Base-by-base conservation (phyloP, 2,113 vertebrate genomes). In the Holacanthus passer region DNA sequence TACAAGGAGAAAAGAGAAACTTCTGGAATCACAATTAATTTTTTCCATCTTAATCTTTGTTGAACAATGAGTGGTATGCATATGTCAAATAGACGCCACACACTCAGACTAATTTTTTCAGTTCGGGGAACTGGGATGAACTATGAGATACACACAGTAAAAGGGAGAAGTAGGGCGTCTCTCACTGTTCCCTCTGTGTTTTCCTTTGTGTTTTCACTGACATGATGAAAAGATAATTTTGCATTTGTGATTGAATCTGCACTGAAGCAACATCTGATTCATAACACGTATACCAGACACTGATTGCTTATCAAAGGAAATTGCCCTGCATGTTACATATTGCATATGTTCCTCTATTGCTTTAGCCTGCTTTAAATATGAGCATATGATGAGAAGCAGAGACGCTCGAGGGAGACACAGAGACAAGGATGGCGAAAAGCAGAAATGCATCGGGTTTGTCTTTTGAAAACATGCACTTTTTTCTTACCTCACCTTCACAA, bases 301-400 rank as follows among this genome's bases (percentile, higher is more conserved):
- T 85, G 87, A 91, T 86, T 72, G 75, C 87, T 88, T 81, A 90
- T 92, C 84, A 88, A 92, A 89, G 67, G 64, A 65, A 87, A 92
- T 73, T 62, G 53, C 37, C 47, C 35, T 39, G 62, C 45, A 43
- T 22, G 73, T 81, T 63, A n/a, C 22, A 88, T 63, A 76, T 73
- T 13, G 48, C 74, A 55, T 74, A 17, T 84, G 62, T 74, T 70
- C 31, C 69, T 78, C 48, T 43, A 32, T 82, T 66, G 41, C 48
- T 63, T 74, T 52, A 45, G 70, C 52, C 78, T 64, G 68, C 67
- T 67, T 59, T 77, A 83, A 90, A 89, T 76, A 59, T 31, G 81
- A 89, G 73, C 20, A 5, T 14, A 20, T 68, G 52, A 55, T 79
- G 56, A 77, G 76, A 80, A 59, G 53, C 70, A 73, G 73, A 75